Evolutionary conservation across 2,113 vertebrate species (phyloP), one percentile per base, ranked within the genome.

Genomic region (Syrrhaptes paradoxus): DNA sequence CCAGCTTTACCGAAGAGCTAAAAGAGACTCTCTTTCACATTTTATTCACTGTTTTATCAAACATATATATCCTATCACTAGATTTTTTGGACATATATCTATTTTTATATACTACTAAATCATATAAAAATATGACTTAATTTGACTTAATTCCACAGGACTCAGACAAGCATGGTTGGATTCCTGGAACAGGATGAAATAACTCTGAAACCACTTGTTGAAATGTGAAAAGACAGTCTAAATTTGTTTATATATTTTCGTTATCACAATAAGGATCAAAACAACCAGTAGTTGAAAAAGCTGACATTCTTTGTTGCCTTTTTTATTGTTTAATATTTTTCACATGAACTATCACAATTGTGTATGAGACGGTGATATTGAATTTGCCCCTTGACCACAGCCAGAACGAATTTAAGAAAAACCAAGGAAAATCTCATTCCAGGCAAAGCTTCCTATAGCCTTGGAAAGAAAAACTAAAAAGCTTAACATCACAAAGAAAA

Each of bases 31-130:
- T 51, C 21, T 85, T 54, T n/a, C 34, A 85, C 14, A 36, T 79
- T 94, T 95, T 84, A 85, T 74, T 93, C 61, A 46, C 28, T 94
- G 95, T 87, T 89, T 85, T 32, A 85, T 95, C 73, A 86, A 83
- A 66, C 48, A 55, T 48, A 49, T 13, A 78, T 31, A 73, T 62
- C 68, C 54, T 79, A 52, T 80, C 83, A 91, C 74, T 11, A 74
- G 28, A 90, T 91, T 94, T 28, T 48, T 79, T 93, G 59, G 54
- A 65, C 31, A 10, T 58, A 29, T 54, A 31, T 77, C 54, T 93
- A 20, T 74, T 96, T 88, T 94, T 82, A 78, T 91, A 85, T 81
- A 13, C 81, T 59, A 82, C n/a, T 82, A 73, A 94, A 79, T 41
- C 41, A 14, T 41, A 41, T 41, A 41, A 41, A 38, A 41, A 41